Base-by-base conservation (phyloP, 2,113 vertebrate species). In the Psittacara wagleri region DNA sequence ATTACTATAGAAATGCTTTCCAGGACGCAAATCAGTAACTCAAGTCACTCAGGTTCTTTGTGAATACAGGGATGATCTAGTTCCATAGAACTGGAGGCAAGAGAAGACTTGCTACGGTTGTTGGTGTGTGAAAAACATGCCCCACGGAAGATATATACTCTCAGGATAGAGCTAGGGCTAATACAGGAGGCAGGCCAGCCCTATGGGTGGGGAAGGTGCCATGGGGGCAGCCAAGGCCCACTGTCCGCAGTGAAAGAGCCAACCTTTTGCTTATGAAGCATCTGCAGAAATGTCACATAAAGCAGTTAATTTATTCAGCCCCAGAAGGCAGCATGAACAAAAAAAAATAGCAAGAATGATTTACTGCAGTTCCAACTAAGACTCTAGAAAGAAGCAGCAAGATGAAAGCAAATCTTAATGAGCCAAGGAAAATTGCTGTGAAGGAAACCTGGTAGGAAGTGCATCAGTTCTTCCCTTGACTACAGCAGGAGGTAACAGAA, bases 121-220 rank as follows among this genome's bases (percentile, higher is more conserved):
- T 24, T 76, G 68, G 10, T n/a, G 35, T 6, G 11, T 33, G 43
- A 72, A 29, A 22, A 74, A 25, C 9, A 9, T 33, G 59, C 4
- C 1, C 0, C 2, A 0, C 2, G 7, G 52, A 31, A 29, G 29
- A 18, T 15, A 5, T 10, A 16, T 15, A 20, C 16, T 55, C 15
- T 6, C 10, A 24, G 37, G 31, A 23, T 15, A 43, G 51, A 62
- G 37, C 14, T 0, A 1, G 59, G 49, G 44, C 44, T 61, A 22
- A 57, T 57, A n/a, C 20, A n/a, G 19, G 55, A 57, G 33, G 20
- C 19, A n/a, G 6, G 33, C 31, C 55, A 57, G 55, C 19, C 19
- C 20, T n/a, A n/a, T 23, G 33, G 33, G 33, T n/a, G 2, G 70
- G 41, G 41, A 74, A 44, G 11, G 39, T 24, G 31, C 81, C 5